Conservation (phyloP, 1,140 invertebrate species). For the Lordiphosa mommai region DNA sequence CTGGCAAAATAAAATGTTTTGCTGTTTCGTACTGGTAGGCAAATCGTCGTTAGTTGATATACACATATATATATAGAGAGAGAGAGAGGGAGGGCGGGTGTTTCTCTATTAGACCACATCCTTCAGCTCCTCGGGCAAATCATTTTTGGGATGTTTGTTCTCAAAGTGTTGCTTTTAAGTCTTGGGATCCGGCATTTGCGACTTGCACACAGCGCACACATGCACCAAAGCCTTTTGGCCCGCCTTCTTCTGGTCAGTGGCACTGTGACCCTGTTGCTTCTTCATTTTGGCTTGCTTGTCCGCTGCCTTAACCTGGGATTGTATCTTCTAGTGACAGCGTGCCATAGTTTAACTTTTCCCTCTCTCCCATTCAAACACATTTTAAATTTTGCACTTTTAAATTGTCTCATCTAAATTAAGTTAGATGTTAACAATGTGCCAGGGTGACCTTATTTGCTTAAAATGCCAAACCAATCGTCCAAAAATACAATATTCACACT, state of each 20-base stretch:
- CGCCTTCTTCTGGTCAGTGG: constrained; percentile 97
- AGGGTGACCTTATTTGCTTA: too few relatives aligned
- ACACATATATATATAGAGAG: constrained; percentile 8
- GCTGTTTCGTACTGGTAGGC: constrained; percentile 47
- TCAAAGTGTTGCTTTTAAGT: constrained; percentile 99
- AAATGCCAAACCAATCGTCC: too few relatives aligned
- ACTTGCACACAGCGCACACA: constrained; percentile 96
- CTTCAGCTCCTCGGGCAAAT: constrained; percentile 96
- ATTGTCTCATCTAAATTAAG: too few relatives aligned
- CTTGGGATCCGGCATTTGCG: constrained; percentile 99
- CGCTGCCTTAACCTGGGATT: constrained; percentile 97
- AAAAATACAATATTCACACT: too few relatives aligned
- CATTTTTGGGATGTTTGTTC: constrained; percentile 98
- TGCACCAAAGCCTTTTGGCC: constrained; percentile 95
- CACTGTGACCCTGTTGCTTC: constrained; percentile 93
- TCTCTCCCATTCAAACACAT: too few relatives aligned
- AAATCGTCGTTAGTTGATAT: constrained; percentile 53
- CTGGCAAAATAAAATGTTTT: too few relatives aligned
- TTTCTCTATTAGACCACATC: constrained; percentile 80
- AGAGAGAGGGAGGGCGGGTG: neutral
- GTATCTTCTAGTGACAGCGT: constrained; percentile 98
- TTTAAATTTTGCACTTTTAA: too few relatives aligned
- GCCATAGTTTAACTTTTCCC: constrained; percentile 89
- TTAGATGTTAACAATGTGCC: too few relatives aligned
- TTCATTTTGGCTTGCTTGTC: constrained; percentile 93